Evolutionary conservation across 2,888 invertebrate genomes (phyloP), one percentile per base, ranked within the genome.

Genomic region (Meteorus colon): DNA sequence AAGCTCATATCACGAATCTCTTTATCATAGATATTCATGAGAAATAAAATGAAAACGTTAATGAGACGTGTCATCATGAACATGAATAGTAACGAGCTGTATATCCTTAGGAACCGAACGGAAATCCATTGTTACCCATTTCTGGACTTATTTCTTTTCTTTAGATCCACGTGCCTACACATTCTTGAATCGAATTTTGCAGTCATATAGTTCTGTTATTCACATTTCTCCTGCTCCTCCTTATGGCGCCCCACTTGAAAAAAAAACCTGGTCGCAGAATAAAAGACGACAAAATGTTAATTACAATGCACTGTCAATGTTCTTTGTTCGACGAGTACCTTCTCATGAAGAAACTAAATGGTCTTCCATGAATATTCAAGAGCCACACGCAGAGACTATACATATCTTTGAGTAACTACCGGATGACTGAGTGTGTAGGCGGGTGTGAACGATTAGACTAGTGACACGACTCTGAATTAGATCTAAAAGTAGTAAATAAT

Each of bases 81-180:
- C 31, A 51, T 10, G 51, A 62, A 74, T 2, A 69, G 66, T 62
- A 75, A 67, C 55, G 74, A 55, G 66, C 67, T 55, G 19, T 19
- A 55, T 55, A 19, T 8, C 2, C 55, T 55, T 55, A 55, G 51
- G 5, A 34, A 41, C 55, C 45, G 45, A 77, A 75, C 79, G 79
- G 79, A 79, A 78, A 78, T 75, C 48, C 79, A 79, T 79, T 79
- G 79, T 79, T 78, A 72, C 59, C 48, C 74, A 76, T 75, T 74
- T 74, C 68, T 45, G 48, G 69, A 73, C 74, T 74, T 70, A 37
- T 55, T 63, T 24, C 51, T 75, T 75, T 55, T 34, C 72, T 34
- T 69, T 62, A 48, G 62, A 41, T 51, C 51, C 27, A 59, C 24
- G 27, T 27, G 19, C 31, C 24, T 14, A 34, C 51, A 67, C 66